phyloP scores from a whole-genome alignment of 2,888 invertebrate species.

The Helobdella robusta region DNA sequence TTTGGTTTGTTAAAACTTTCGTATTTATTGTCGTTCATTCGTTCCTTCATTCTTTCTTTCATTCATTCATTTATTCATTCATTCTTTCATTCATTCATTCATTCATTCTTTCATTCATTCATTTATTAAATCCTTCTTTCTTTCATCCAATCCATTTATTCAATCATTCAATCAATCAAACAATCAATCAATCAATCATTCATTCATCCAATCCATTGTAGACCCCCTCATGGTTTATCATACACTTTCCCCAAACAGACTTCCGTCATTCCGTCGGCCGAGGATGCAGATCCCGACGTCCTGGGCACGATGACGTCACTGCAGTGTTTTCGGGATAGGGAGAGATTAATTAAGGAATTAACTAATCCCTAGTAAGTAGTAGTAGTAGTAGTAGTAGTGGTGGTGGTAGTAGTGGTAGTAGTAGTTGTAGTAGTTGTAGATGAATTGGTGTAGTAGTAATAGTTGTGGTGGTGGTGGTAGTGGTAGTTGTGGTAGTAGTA shows the following conservation, averaged over 20 bases:
- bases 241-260: no score
- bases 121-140: neutral
- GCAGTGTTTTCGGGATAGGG: conserved; percentile 95
- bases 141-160: neutral
- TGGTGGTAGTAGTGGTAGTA: neutral
- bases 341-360: conserved; percentile 84
- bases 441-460: neutral
- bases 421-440: neutral
- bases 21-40: neutral
- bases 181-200: conserved; percentile 4
- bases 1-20: neutral
- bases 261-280: conserved; percentile 85
- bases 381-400: neutral
- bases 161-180: neutral
- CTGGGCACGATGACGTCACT: conserved; percentile 91
- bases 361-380: conserved; percentile 74
- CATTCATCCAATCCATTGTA: neutral
- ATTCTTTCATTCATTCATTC: neutral
- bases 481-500: no score
- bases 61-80: neutral
- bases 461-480: no score
- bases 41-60: neutral
- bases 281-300: conserved; percentile 94
- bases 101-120: neutral
- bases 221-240: neutral